Conservation (phyloP, 2,797 vertebrate genomes). For the Babyrousa celebensis region DNA sequence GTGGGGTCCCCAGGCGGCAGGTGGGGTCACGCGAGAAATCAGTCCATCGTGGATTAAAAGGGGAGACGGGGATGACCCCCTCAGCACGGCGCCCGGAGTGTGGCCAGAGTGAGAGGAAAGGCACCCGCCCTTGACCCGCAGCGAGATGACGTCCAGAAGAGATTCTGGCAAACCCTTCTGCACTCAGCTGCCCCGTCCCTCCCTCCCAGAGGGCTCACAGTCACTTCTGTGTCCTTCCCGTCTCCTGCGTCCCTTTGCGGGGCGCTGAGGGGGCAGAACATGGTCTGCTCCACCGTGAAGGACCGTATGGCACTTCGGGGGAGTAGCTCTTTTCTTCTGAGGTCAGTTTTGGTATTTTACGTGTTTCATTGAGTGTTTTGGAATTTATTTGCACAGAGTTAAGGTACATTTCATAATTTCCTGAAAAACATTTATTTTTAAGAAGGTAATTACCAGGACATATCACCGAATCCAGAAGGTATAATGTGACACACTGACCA, state of each 20-base stretch:
- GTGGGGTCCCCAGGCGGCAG: too few species aligned
- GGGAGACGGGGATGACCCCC: background rate
- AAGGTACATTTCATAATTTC: conserved; percentile 11
- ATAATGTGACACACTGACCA: background rate
- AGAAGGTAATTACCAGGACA: background rate
- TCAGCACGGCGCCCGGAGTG: background rate
- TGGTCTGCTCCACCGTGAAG: background rate
- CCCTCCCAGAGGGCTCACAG: background rate
- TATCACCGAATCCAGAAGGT: background rate
- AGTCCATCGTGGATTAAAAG: background rate
- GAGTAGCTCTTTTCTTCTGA: background rate
- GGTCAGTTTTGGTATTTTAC: background rate
- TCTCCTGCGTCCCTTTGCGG: background rate
- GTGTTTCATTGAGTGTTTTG: background rate
- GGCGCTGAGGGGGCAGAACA: too few species aligned
- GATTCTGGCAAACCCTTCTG: background rate
- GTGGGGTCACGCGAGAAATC: background rate
- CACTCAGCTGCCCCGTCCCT: too few species aligned
- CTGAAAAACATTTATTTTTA: conserved; percentile 6
- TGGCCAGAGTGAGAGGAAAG: background rate
- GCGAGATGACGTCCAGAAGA: too few species aligned
- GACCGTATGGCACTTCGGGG: background rate
- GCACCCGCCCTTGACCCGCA: too few species aligned
- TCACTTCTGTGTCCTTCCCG: background rate
- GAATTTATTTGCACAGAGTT: background rate